phyloP scores from a whole-genome alignment of 2,113 vertebrate species.

The Taxidea taxus region DNA sequence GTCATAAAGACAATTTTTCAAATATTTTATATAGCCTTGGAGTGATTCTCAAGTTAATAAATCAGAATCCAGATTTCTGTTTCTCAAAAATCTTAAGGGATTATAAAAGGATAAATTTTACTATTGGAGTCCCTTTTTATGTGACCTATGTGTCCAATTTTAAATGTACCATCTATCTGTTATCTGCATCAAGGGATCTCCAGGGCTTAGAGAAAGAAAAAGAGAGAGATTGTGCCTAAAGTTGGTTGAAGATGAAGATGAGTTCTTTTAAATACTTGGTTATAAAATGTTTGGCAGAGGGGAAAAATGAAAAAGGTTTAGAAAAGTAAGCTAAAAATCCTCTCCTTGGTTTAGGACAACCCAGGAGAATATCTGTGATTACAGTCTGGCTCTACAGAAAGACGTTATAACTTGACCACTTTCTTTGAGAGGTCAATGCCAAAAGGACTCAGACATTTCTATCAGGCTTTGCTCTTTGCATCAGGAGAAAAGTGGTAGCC shows the following conservation, averaged over 20 bases:
- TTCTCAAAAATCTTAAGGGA: neutral
- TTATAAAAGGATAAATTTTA: neutral
- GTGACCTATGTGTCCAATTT: neutral
- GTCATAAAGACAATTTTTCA: constrained; percentile 12
- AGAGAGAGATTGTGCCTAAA: neutral
- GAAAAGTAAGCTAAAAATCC: neutral
- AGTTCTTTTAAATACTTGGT: neutral
- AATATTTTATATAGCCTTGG: neutral
- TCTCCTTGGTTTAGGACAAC: neutral
- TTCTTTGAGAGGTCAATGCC: neutral
- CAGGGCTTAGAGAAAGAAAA: neutral
- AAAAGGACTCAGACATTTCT: neutral
- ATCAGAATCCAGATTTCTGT: constrained; percentile 12
- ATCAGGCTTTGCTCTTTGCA: neutral
- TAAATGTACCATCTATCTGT: neutral
- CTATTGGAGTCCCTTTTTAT: neutral
- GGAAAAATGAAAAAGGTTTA: neutral
- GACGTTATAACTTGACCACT: neutral
- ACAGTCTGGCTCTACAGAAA: neutral
- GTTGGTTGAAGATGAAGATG: neutral
- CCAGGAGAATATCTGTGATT: neutral
- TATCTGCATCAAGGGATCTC: neutral
- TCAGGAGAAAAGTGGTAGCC: neutral
- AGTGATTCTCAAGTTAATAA: constrained; percentile 45
- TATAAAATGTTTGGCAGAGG: neutral